Percentiles rank a stretch among this genome's conserved stretches.
Conservation (phyloP, 2,888 invertebrate species). For the Oscheius sp. region DNA sequence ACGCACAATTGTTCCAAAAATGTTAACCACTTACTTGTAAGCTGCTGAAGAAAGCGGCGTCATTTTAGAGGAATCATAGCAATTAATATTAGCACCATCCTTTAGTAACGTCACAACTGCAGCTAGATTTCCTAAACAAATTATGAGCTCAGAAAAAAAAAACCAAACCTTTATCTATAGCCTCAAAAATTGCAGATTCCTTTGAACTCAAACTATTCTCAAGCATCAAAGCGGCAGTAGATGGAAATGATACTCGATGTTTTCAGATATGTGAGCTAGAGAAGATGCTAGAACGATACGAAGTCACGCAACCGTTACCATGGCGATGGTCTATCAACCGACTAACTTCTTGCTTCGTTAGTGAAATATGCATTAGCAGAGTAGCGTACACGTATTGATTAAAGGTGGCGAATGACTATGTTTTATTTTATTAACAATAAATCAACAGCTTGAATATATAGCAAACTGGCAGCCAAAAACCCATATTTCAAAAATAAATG, state of each 20-base stretch:
- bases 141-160: neutral
- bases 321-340: neutral
- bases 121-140: neutral
- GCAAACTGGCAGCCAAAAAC: neutral
- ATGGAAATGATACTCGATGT: too few relatives aligned
- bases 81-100: slow-evolving; percentile 23
- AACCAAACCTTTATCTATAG: slow-evolving; percentile 17
- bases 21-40: slow-evolving; percentile 26
- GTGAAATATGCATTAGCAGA: neutral
- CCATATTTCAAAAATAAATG: neutral
- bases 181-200: slow-evolving; percentile 5
- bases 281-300: slow-evolving; percentile 1
- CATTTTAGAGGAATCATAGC: slow-evolving; percentile 28
- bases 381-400: neutral
- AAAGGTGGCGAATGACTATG: neutral
- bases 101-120: slow-evolving; percentile 16
- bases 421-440: neutral
- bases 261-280: too few relatives aligned
- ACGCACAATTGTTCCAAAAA: neutral
- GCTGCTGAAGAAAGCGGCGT: slow-evolving; percentile 25
- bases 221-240: too few relatives aligned
- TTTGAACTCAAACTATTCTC: neutral
- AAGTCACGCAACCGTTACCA: slow-evolving; percentile 12
- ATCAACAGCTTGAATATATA: neutral
- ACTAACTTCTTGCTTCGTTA: neutral